Conservation (phyloP, 2,113 vertebrate species). For the Pseudopipra pipra region DNA sequence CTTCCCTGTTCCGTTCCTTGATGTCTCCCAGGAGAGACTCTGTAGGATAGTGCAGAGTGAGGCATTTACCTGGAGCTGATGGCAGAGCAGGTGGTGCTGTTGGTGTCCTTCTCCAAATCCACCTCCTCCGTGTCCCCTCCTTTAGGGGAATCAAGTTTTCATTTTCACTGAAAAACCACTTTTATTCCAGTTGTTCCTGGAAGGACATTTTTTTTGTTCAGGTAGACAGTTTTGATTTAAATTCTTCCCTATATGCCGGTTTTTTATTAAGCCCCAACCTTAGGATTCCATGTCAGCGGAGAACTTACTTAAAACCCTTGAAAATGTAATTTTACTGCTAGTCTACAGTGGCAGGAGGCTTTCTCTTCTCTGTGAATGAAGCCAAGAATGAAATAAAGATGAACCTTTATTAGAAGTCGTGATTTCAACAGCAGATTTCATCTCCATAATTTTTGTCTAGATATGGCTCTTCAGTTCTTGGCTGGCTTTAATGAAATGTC, state of each 20-base stretch:
- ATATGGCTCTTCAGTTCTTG: neutral
- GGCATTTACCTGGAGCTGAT: neutral
- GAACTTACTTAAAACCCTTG: neutral
- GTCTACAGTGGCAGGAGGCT: neutral
- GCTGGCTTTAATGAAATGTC: neutral
- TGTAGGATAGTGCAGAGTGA: neutral
- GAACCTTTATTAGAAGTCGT: neutral
- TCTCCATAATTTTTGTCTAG: neutral
- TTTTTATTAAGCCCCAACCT: neutral
- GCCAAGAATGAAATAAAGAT: neutral
- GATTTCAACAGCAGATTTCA: neutral
- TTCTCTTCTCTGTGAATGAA: neutral
- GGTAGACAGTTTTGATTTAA: neutral
- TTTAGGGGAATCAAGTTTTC: neutral
- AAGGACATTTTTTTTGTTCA: neutral
- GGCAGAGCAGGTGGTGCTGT: neutral
- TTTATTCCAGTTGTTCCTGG: neutral
- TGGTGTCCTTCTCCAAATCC: neutral
- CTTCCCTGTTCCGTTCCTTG: fast-evolving
- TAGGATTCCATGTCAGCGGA: neutral
- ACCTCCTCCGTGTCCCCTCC: fast-evolving
- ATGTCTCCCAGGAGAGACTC: neutral
- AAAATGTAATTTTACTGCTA: neutral
- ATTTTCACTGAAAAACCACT: neutral
- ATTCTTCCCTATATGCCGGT: neutral